These are phyloP conservation scores for Heliconius charithonia DNA, from an alignment of 2,888 invertebrate species.

Conservation along the genomic window DNA sequence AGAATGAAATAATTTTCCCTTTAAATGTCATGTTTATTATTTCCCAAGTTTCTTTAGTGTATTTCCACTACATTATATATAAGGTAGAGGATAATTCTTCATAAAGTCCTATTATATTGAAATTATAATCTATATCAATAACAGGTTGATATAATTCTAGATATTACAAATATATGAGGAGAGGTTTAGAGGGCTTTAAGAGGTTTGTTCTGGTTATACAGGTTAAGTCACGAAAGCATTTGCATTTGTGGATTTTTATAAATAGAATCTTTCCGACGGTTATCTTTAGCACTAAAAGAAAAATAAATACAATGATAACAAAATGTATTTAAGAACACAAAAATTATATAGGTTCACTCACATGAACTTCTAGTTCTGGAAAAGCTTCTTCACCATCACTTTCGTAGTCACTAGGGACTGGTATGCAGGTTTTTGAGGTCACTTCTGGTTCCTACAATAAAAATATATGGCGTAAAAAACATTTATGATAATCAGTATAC, in stretches of 20 bases:
- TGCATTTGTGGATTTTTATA: neutral
- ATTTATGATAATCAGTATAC: too few species aligned
- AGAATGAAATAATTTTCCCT: neutral
- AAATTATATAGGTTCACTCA: slow-evolving; percentile 59
- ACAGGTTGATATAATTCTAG: neutral
- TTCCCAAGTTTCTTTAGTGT: neutral
- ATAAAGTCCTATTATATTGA: neutral
- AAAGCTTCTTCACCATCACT: slow-evolving; percentile 81
- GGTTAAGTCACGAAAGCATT: neutral
- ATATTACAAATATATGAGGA: too few species aligned
- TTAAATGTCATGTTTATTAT: neutral
- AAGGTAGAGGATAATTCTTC: neutral
- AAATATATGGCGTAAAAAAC: neutral
- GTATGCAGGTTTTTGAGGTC: slow-evolving; percentile 63
- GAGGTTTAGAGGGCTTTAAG: too few species aligned
- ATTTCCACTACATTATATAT: neutral
- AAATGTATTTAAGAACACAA: neutral
- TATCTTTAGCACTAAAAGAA: neutral
- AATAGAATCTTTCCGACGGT: neutral
- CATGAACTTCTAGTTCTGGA: slow-evolving; percentile 73
- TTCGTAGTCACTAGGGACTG: slow-evolving; percentile 72
- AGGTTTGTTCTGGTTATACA: neutral
- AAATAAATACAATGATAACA: neutral
- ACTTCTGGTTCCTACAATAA: slow-evolving; percentile 68
- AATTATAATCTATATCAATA: neutral